phyloP scores from a whole-genome alignment of 2,888 invertebrate genomes.

The Hesperia comma region DNA sequence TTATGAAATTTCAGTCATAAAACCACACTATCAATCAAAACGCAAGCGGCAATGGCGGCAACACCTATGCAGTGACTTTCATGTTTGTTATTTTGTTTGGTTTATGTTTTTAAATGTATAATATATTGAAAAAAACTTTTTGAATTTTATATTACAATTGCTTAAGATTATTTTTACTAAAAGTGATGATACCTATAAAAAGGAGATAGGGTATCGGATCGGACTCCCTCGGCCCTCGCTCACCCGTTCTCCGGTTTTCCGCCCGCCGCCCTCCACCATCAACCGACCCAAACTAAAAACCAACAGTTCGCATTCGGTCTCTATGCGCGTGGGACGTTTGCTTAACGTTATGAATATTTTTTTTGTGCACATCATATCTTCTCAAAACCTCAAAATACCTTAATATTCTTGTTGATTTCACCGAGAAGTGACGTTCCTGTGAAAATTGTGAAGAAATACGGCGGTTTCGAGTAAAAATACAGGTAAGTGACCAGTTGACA shows the following conservation, averaged over 20 bases:
- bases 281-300: constrained; percentile 66
- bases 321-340: constrained; percentile 79
- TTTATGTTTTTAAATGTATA: neutral
- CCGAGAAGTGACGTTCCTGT: constrained; percentile 74
- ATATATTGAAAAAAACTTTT: neutral
- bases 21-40: constrained; percentile 4
- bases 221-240: constrained; percentile 71
- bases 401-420: constrained; percentile 66
- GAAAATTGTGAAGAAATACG: constrained; percentile 71
- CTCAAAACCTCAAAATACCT: constrained; percentile 81
- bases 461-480: constrained; percentile 72
- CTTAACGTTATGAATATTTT: constrained; percentile 78
- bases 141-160: neutral
- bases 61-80: neutral
- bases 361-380: constrained; percentile 80
- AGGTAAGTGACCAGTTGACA: constrained; percentile 80
- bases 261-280: constrained; percentile 58
- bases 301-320: constrained; percentile 85
- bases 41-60: neutral
- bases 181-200: constrained; percentile 48
- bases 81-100: neutral
- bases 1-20: constrained; percentile 1
- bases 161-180: neutral
- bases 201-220: constrained; percentile 62
- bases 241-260: constrained; percentile 78